Evolutionary conservation across 30 jellyfish, hydroid and myxozoan species (phyloP).

Genomic region (Hydractinia symbiolongicarpus): DNA sequence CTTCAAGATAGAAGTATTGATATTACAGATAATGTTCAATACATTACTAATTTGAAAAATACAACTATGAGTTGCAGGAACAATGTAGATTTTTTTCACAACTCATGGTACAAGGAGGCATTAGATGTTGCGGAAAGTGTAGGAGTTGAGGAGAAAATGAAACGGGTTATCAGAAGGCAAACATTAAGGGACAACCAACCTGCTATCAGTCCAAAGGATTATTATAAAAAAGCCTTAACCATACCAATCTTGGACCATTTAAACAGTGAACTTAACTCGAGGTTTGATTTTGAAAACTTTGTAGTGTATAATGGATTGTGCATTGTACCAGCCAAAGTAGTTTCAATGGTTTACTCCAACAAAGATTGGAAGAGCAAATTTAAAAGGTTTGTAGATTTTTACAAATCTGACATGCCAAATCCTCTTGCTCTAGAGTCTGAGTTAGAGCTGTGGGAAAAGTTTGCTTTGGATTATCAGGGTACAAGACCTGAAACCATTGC

Average conservation of each 20-base stretch:
- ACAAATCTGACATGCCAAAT: background rate
- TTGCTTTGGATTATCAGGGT: background rate
- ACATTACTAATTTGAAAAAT: background rate
- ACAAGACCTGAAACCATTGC: conserved; percentile 11
- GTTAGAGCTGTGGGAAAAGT: background rate
- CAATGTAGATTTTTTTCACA: conserved; percentile 1
- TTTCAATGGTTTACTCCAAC: background rate
- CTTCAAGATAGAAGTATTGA: background rate
- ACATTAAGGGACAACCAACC: background rate
- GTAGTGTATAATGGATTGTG: background rate
- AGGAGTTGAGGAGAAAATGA: background rate
- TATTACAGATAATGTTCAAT: background rate
- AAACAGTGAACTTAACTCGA: background rate
- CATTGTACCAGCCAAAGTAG: background rate
- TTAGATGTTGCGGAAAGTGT: background rate
- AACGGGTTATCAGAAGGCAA: background rate
- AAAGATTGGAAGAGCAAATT: background rate
- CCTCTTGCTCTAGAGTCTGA: background rate
- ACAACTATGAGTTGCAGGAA: background rate
- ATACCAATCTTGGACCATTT: background rate
- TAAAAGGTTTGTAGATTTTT: background rate
- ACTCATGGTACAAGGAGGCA: background rate
- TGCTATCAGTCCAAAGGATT: background rate
- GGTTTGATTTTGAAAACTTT: background rate
- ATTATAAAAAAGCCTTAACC: background rate